Evolutionary conservation across 2,888 invertebrate genomes (phyloP).

Genomic region (Pomacea canaliculata): DNA sequence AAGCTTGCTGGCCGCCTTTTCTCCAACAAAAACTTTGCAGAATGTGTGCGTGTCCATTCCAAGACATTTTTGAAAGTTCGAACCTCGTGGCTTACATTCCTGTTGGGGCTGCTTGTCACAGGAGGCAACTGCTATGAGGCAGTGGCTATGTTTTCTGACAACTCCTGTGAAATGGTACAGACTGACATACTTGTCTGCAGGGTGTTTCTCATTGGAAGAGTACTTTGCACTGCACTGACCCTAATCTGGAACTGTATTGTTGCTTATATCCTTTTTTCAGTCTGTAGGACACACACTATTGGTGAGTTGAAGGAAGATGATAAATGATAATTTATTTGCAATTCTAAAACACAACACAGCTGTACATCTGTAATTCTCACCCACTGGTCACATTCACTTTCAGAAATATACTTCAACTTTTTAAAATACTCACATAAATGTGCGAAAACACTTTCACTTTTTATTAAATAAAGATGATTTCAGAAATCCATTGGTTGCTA

Average conservation of each 20-base stretch:
- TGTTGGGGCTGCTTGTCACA: conserved; percentile 54
- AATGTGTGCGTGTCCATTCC: conserved; percentile 69
- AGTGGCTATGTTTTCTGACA: conserved; percentile 3
- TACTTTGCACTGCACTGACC: conserved; percentile 63
- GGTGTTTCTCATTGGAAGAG: conserved; percentile 58
- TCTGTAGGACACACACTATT: conserved; percentile 71
- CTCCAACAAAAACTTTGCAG: conserved; percentile 65
- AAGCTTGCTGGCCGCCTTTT: conserved; percentile 68
- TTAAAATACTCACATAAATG: no score
- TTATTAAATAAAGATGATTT: no score
- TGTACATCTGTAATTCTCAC: no score
- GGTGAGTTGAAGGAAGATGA: conserved; percentile 53
- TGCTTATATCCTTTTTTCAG: conserved; percentile 68
- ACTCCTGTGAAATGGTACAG: conserved; percentile 19
- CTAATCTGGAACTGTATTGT: conserved; percentile 70
- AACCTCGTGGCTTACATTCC: conserved; percentile 60
- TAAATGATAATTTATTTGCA: no score
- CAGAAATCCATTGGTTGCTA: no score
- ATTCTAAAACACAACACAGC: no score
- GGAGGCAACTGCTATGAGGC: conserved; percentile 42
- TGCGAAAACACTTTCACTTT: no score
- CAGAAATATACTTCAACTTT: no score
- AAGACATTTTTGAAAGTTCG: conserved; percentile 70
- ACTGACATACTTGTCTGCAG: conserved; percentile 59
- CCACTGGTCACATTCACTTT: no score